phyloP scores from a whole-genome alignment of 1,140 invertebrate species.

The Fopius arisanus region DNA sequence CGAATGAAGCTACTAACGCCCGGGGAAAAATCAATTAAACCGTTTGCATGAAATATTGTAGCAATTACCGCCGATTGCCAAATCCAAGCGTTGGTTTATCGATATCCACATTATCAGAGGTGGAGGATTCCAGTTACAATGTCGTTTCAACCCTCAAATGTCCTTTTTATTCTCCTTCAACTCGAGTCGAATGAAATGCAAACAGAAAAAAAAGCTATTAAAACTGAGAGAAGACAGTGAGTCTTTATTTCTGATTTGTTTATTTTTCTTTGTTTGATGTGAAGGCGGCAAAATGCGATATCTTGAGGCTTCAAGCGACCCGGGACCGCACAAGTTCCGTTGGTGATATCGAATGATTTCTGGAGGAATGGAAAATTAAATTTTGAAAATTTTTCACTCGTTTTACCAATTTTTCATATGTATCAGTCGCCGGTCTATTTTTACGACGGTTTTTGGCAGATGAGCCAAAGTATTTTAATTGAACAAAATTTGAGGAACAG shows the following conservation, averaged over 20 bases:
- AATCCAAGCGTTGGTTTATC: constrained; percentile 45
- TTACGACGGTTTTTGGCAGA: no score
- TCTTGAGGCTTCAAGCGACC: constrained; percentile 1
- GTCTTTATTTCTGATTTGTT: constrained; percentile 4
- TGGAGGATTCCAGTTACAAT: neutral
- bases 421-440: no score
- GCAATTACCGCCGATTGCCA: constrained; percentile 51
- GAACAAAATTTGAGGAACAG: no score
- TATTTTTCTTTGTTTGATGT: constrained; percentile 1
- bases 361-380: neutral
- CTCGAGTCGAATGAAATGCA: constrained; percentile 28
- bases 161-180: constrained; percentile 35
- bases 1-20: constrained; percentile 32
- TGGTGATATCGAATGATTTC: neutral
- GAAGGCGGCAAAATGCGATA: constrained; percentile 6
- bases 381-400: neutral
- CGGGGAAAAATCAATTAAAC: constrained; percentile 53
- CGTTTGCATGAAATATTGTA: constrained; percentile 50
- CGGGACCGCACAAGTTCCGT: neutral
- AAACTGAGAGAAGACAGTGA: neutral
- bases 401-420: no score
- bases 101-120: constrained; percentile 46
- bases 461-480: no score
- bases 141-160: neutral
- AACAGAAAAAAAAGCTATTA: neutral